phyloP scores from a whole-genome alignment of 2,888 invertebrate species.

The Crepidodera aurea region DNA sequence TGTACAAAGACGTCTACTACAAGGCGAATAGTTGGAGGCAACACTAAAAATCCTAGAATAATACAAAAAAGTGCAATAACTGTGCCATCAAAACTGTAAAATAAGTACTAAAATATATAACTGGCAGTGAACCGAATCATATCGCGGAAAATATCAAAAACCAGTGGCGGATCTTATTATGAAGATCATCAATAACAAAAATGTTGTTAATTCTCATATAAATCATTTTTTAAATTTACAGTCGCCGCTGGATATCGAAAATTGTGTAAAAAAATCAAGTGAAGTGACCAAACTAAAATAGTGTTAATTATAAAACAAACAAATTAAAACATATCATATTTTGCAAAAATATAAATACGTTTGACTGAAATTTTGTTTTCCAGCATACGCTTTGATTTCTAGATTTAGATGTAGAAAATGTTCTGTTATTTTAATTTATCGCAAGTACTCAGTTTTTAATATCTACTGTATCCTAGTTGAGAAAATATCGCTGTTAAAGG shows the following conservation, averaged over 20 bases:
- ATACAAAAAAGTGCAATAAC: not conserved
- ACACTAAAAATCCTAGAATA: conserved; percentile 64
- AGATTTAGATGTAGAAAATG: conserved; percentile 8
- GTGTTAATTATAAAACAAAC: conserved; percentile 45
- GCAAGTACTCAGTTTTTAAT: not conserved
- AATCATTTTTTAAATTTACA: too few species aligned
- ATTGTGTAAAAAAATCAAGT: conserved; percentile 35
- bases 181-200: too few species aligned
- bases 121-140: conserved; percentile 31
- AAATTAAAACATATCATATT: conserved; percentile 58
- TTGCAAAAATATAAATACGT: conserved; percentile 47
- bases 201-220: too few species aligned
- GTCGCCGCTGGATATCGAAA: not conserved
- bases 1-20: conserved; percentile 92
- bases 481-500: too few species aligned
- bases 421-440: not conserved
- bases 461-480: too few species aligned
- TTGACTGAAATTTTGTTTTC: conserved; percentile 27
- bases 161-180: too few species aligned
- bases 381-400: conserved; percentile 9
- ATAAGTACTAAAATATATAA: conserved; percentile 15
- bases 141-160: conserved; percentile 28
- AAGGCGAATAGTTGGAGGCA: conserved; percentile 93
- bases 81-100: conserved; percentile 33
- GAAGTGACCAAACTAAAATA: conserved; percentile 49